Evolutionary conservation across 2,113 vertebrate species (phyloP).

Genomic region (Sisor rabdophorus): DNA sequence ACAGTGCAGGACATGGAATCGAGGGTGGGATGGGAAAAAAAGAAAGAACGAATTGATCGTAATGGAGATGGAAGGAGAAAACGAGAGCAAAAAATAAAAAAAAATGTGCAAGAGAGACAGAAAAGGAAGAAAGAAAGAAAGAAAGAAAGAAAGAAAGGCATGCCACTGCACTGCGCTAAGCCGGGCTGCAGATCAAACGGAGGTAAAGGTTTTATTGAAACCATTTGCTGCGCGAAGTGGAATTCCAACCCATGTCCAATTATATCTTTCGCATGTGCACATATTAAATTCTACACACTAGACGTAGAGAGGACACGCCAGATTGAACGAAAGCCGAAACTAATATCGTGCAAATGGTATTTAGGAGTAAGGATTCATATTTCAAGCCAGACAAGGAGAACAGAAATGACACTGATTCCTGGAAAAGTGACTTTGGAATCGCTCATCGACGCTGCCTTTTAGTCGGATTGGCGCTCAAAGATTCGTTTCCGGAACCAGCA

Average conservation of each 20-base stretch:
- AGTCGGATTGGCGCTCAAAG: constrained; percentile 4
- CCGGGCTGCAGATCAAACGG: constrained; percentile 49
- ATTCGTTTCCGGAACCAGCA: constrained; percentile 40
- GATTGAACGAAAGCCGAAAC: constrained; percentile 34
- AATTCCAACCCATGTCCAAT: constrained; percentile 53
- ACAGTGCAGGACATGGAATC: not conserved
- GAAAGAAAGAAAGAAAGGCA: not conserved
- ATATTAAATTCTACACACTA: constrained; percentile 39
- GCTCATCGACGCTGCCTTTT: constrained; percentile 18
- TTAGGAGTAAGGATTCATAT: constrained; percentile 43
- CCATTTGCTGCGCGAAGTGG: constrained; percentile 54
- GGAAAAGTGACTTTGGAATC: constrained; percentile 33
- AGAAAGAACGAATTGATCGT: constrained; percentile 1
- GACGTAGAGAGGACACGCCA: constrained; percentile 19
- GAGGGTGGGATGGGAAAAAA: not conserved
- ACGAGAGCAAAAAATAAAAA: not conserved
- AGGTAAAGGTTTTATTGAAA: constrained; percentile 52
- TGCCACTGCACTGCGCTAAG: not conserved
- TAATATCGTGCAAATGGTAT: constrained; percentile 42
- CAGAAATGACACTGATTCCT: constrained; percentile 26
- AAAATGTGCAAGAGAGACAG: not conserved
- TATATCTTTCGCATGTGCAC: constrained; percentile 2
- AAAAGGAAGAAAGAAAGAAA: not conserved
- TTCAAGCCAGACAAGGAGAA: constrained; percentile 35
- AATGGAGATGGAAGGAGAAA: constrained; percentile 21